Evolutionary conservation across 2,888 invertebrate species (phyloP), one percentile per base, ranked within the genome.

Genomic region (Podotricha telesiphe): DNA sequence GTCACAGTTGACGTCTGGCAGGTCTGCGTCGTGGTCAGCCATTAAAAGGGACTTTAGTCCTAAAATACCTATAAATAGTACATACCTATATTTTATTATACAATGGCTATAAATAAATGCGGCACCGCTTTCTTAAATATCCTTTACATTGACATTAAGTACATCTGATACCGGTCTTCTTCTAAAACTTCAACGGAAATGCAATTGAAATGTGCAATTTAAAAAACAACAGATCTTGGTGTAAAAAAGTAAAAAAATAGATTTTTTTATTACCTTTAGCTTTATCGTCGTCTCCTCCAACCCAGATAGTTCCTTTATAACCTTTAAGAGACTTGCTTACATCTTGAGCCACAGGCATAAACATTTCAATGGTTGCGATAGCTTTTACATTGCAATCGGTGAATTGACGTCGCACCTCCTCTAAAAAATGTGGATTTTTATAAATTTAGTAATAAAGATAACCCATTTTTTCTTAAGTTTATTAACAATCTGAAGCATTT

Each of bases 331-430:
- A 79, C 59, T 94, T 89, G 71, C 93, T 91, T 11, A 95, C 94
- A 73, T 92, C 92, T 63, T 89, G 82, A 0, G 94, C 94, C 2
- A 94, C 84, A n/a, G 95, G 94, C 85, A 95, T 88, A 64, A 95
- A 91, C 82, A 94, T 84, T 55, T 95, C 94, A 62, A 95, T 94
- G 0, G 95, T 95, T 4, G 94, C 91, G 55, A 95, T 95, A 75
- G 94, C 93, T 80, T 94, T 94, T 1, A 95, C 95, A 42, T 93
- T 92, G 71, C 95, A 94, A 79, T 95, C 94, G 55, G 85, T 79
- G 78, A 95, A 95, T 80, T 95, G 96, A 6, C 95, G 87, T 55
- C 84, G 86, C 66, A 95, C 89, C 84, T 96, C 95, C 76, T 94
- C 95, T 95, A 85, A 19, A 85, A 89, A 74, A 71, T 62, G 55